These are phyloP conservation scores for Drosophila trapezifrons DNA, from an alignment of 1,140 invertebrate genomes.

Conservation along the genomic window DNA sequence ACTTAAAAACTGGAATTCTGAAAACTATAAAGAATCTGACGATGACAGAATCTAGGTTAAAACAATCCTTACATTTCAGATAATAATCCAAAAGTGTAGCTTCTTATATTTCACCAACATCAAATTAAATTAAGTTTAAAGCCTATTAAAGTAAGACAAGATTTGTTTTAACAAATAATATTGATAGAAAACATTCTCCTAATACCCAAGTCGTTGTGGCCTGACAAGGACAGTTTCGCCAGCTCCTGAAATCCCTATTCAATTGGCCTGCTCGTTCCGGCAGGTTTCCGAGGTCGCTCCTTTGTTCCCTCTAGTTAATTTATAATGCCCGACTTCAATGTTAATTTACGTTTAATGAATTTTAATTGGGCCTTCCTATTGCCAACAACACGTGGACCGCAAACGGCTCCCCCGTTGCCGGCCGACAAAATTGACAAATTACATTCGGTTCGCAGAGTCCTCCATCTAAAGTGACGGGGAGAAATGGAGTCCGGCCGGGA, in stretches of 20 bases:
- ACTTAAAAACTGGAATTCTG: no score
- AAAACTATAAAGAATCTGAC: no score
- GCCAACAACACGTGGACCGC: conserved; percentile 60
- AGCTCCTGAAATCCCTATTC: conserved; percentile 30
- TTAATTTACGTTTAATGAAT: conserved; percentile 83
- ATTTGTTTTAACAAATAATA: no score
- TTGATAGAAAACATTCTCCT: neutral
- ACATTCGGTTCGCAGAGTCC: conserved; percentile 59
- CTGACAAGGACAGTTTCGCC: neutral
- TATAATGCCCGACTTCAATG: conserved; percentile 69
- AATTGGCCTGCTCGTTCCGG: conserved; percentile 41
- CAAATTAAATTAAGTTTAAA: no score
- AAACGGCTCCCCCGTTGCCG: conserved; percentile 36
- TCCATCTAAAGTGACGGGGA: conserved; percentile 36
- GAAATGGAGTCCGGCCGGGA: conserved; percentile 13
- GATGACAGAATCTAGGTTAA: no score
- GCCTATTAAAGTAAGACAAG: no score
- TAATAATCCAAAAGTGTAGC: no score
- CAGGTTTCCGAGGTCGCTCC: conserved; percentile 28
- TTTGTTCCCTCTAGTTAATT: conserved; percentile 54
- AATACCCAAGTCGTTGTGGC: neutral
- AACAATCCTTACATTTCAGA: no score
- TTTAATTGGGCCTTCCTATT: conserved; percentile 66
- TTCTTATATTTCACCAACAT: no score
- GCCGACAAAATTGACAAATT: conserved; percentile 75